These are phyloP conservation scores for Mesitornis unicolor DNA, from an alignment of 2,113 vertebrate genomes.

Conservation along the genomic window DNA sequence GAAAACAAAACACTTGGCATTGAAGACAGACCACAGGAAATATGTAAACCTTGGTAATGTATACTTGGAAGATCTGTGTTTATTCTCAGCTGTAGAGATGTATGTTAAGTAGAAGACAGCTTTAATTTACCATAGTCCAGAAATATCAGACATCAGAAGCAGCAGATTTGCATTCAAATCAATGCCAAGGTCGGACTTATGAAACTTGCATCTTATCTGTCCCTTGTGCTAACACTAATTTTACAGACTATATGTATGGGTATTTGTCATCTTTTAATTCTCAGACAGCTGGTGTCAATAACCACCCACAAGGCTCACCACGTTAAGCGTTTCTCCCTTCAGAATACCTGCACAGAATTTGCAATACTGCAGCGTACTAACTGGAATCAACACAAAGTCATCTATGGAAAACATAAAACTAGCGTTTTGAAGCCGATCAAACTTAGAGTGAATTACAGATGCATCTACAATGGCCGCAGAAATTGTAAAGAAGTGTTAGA, in stretches of 20 bases:
- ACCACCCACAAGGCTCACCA: background rate
- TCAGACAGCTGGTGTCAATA: background rate
- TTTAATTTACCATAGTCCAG: background rate
- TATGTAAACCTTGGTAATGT: background rate
- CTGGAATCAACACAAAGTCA: background rate
- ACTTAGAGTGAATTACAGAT: background rate
- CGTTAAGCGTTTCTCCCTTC: background rate
- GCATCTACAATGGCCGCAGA: background rate
- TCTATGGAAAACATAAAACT: background rate
- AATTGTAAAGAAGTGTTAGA: background rate
- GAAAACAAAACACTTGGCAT: slow-evolving; percentile 15
- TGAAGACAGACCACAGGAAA: slow-evolving; percentile 2
- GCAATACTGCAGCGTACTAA: background rate
- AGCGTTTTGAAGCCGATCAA: background rate
- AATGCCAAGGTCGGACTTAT: background rate
- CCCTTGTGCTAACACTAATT: background rate
- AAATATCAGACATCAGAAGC: background rate
- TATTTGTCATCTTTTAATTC: background rate
- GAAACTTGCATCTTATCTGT: background rate
- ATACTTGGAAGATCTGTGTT: background rate
- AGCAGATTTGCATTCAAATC: background rate
- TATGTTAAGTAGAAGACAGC: background rate
- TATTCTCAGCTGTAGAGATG: slow-evolving; percentile 38
- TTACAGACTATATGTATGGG: background rate
- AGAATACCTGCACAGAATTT: background rate